Evolutionary conservation across 2,888 invertebrate species (phyloP), one percentile per base, ranked within the genome.

Genomic region (Latrodectus elegans): DNA sequence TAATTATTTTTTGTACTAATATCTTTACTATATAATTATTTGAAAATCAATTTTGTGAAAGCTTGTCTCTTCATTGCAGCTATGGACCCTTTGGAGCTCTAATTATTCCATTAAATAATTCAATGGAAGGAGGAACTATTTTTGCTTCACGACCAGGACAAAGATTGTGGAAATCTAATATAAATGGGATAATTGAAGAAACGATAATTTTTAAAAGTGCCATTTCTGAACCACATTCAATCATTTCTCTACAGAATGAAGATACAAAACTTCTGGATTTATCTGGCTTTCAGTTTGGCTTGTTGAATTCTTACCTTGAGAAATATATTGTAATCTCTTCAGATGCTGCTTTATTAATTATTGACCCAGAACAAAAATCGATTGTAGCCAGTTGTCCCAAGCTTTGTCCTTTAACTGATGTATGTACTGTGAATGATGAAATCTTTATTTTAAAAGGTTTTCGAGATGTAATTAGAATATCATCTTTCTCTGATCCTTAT

Each of bases 91-190:
- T 95, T 91, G 95, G 95, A 70, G 94, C 94, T 26, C 93, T 93
- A 76, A 94, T 94, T 91, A 92, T 90, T 92, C 93, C 83, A 91
- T 91, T 92, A 84, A 91, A 93, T 53, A 92, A 94, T 79, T 52
- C 77, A 10, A 10, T 26, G 1, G 75, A 75, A 26, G 51, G 17
- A 4, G 15, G 26, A 38, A 14, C 60, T 4, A 94, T 96, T 80
- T 96, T 95, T 93, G 95, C 96, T 91, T 95, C 95, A 78, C 94
- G 97, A 53, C 96, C 97, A 22, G 97, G 97, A 10, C 93, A 96
- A 88, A 93, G 97, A 65, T 93, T 97, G 90, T 98, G 97, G 97
- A 93, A 96, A 85, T 95, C 97, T 0, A 95, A 95, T 92, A 92
- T 93, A 38, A 92, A 93, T 55, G 97, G 97, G 0, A 94, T 94